Base-by-base conservation (phyloP, 2,888 invertebrate genomes). In the Entomobrya proxima region DNA sequence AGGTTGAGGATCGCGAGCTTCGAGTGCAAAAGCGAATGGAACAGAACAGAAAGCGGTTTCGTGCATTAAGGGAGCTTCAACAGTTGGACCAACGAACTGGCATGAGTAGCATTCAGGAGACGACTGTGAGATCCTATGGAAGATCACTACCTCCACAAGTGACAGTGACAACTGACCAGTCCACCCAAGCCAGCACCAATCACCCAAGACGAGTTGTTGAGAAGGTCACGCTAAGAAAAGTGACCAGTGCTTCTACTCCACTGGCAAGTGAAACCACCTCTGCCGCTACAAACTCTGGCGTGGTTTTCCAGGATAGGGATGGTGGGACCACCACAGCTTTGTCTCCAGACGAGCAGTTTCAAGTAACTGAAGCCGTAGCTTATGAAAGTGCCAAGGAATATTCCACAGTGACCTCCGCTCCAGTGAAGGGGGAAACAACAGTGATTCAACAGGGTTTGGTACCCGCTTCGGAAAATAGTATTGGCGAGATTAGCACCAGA, bases 1-100 rank as follows among this genome's bases (percentile, higher is more conserved):
- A 64, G 15, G 74, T 79, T 13, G 82, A 67, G 24, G 76, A 76
- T 1, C 1, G 86, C 2, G 79, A 85, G 30, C 13, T 40, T 11
- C 44, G 85, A 0, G 50, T 85, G 11, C 32, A 30, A 27, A 85
- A 85, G n/a, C 27, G 85, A 9, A 85, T 79, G 85, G 79, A 85
- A 58, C 37, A 35, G 0, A 85, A 72, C 18, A 35, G 79, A 47
- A 75, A 61, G 15, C 47, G 79, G 9, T 79, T 79, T 15, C 74
- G 79, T 15, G 15, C 74, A 21, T 40, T 74, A n/a, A 44, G 72
- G 21, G 78, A 85, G 30, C 37, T 79, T 13, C 2, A n/a, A 13
- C 78, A 78, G 24, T n/a, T 79, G 5, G 79, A 78, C 3, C 47
- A 78, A 35, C 37, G 85, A n/a, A 78, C 79, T 11, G 85, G 84